Conservation (phyloP, 2,113 vertebrate species). For the Chitala chitala region DNA sequence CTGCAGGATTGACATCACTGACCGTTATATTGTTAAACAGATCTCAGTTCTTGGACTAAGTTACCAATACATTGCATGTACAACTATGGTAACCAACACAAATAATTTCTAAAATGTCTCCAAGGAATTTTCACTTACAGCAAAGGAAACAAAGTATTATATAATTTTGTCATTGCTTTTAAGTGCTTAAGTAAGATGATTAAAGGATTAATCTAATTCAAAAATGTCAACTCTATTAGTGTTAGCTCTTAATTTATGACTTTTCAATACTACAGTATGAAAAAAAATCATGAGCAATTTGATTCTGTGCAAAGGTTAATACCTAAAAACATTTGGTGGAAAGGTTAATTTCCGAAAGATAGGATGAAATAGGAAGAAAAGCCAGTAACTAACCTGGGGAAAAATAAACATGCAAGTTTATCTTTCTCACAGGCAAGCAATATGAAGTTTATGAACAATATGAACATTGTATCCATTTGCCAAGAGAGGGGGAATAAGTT, state of each 20-base stretch:
- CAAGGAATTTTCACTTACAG: too few relatives aligned
- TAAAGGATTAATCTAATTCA: not conserved
- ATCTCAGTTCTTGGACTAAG: not conserved
- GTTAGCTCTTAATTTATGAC: not conserved
- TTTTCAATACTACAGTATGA: not conserved
- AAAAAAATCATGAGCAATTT: conserved; percentile 1
- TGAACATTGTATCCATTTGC: too few relatives aligned
- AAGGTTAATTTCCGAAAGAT: conserved; percentile 5
- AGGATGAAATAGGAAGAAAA: not conserved
- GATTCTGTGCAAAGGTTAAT: conserved; percentile 6
- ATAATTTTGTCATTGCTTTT: not conserved
- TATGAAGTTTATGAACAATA: too few relatives aligned
- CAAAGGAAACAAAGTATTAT: too few relatives aligned
- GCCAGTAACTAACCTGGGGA: not conserved
- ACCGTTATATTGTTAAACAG: not conserved
- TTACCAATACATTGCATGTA: not conserved
- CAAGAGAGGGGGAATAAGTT: not conserved
- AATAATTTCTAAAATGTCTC: too few relatives aligned
- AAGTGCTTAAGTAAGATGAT: not conserved
- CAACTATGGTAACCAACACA: not conserved
- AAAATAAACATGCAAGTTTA: too few relatives aligned
- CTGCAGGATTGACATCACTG: too few relatives aligned
- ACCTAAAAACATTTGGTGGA: not conserved
- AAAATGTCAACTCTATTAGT: not conserved
- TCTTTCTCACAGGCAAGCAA: too few relatives aligned